Base-by-base conservation (phyloP, 2,113 vertebrate species). In the Clarias batrachus region DNA sequence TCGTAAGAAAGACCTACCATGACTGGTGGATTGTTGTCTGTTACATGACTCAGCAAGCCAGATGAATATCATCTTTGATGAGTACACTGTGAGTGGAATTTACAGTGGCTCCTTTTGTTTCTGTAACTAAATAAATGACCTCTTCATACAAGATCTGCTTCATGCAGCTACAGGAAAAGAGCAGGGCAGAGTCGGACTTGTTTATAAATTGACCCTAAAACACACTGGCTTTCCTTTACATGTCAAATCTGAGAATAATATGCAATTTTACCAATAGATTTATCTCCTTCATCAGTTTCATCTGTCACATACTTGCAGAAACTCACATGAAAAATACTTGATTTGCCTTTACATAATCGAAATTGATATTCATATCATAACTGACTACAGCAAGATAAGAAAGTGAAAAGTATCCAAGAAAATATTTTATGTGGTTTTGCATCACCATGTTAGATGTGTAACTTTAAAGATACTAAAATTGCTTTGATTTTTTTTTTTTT, bases 61-160 rank as follows among this genome's bases (percentile, higher is more conserved):
- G 73, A 78, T 87, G 71, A 65, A 66, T 77, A 74, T 83, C 60
- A 65, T 82, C 60, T 77, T 63, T 87, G 57, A 82, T 82, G 68
- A 74, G 66, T 63, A 37, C 1, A 13, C 63, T 60, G 52, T 81
- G 27, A 82, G 23, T 63, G 59, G 85, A 82, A 63, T 54, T 27
- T 37, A 66, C 80, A 57, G 14, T 77, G 48, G 19, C 33, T 76
- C 52, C 62, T 87, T 59, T 77, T 68, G 11, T 60, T 63, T n/a
- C 66, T 14, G 57, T 52, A 52, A 52, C 71, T 52, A 57, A 70
- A 70, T 73, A 54, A 83, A 30, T 4, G 4, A 19, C 41, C 48
- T 70, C 81, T 83, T 83, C 41, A 56, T 68, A 54, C 6, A 68
- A 84, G 68, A 84, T 74, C 68, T 48, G 68, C 2, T 73, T 74